phyloP scores from a whole-genome alignment of 2,888 invertebrate genomes.

The Acutogordius australiensis region DNA sequence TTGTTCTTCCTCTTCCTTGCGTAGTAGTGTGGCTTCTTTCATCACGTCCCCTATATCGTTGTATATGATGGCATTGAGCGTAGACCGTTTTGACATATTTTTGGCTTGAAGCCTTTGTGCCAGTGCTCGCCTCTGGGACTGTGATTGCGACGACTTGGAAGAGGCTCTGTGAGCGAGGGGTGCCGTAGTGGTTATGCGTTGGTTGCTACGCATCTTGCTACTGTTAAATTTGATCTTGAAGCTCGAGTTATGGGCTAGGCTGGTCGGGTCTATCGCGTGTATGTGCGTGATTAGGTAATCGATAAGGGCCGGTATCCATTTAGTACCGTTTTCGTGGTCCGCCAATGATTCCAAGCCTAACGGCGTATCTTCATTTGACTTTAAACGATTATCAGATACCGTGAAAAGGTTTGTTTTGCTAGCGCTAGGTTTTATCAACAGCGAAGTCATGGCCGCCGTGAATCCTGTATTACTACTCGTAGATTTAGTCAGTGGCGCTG shows the following conservation, averaged over 20 bases:
- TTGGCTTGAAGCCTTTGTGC: neutral
- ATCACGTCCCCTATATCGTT: neutral
- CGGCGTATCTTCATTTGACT: neutral
- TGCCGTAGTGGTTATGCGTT: too few species aligned
- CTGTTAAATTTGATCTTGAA: constrained; percentile 1
- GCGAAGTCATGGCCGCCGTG: too few species aligned
- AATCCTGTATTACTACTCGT: too few species aligned
- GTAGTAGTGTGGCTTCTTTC: neutral
- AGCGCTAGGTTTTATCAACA: neutral
- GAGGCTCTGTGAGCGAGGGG: too few species aligned
- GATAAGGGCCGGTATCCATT: neutral
- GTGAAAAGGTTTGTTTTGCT: neutral
- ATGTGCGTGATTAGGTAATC: neutral
- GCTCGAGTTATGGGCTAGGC: neutral
- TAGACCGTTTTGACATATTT: neutral
- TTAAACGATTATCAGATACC: neutral
- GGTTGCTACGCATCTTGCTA: neutral
- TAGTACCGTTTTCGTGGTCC: neutral
- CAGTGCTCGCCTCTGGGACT: neutral
- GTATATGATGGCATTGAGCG: neutral
- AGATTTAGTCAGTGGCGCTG: neutral
- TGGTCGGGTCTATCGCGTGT: neutral
- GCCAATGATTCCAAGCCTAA: neutral
- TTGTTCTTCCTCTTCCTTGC: too few species aligned
- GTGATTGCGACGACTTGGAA: neutral